Conservation (phyloP, 1,140 invertebrate species). For the Prorops nasuta region DNA sequence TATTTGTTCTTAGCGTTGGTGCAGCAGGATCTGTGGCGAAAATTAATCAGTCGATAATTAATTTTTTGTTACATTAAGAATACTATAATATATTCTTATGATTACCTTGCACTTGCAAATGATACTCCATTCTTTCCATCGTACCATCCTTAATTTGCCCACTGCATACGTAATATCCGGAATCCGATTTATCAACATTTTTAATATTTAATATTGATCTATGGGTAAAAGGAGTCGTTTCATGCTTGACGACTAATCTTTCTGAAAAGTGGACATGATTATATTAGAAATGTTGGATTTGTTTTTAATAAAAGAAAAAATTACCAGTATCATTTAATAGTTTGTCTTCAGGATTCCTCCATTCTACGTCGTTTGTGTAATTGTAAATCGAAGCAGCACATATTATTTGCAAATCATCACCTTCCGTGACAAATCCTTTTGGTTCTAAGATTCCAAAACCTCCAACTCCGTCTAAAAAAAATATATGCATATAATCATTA, state of each 20-base stretch:
- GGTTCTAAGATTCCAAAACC: slow-evolving; percentile 46
- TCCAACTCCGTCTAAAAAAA: slow-evolving; percentile 45
- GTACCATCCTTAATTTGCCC: slow-evolving; percentile 20
- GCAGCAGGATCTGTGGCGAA: slow-evolving; percentile 28
- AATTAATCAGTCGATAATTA: slow-evolving; percentile 2
- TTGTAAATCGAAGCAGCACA: slow-evolving; percentile 61
- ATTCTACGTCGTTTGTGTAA: slow-evolving; percentile 50
- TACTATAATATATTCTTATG: slow-evolving; percentile 6
- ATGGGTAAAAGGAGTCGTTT: slow-evolving; percentile 33
- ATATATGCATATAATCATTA: slow-evolving; percentile 24
- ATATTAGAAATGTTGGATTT: slow-evolving; percentile 7
- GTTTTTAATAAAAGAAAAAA: slow-evolving; percentile 12
- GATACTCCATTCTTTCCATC: slow-evolving; percentile 17
- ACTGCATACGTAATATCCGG: slow-evolving; percentile 32
- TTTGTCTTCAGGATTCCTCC: slow-evolving; percentile 33
- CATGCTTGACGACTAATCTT: slow-evolving; percentile 16
- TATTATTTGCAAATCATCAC: slow-evolving; percentile 55
- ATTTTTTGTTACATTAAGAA: background rate
- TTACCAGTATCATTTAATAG: slow-evolving; percentile 20
- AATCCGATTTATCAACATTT: slow-evolving; percentile 30
- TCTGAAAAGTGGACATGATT: slow-evolving; percentile 18
- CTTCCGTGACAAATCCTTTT: slow-evolving; percentile 49
- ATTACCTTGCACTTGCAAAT: slow-evolving; percentile 32
- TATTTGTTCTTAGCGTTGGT: slow-evolving; percentile 33
- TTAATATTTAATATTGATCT: slow-evolving; percentile 30